Conservation (phyloP, 2,797 vertebrate species). For the Melanogrammus aeglefinus region DNA sequence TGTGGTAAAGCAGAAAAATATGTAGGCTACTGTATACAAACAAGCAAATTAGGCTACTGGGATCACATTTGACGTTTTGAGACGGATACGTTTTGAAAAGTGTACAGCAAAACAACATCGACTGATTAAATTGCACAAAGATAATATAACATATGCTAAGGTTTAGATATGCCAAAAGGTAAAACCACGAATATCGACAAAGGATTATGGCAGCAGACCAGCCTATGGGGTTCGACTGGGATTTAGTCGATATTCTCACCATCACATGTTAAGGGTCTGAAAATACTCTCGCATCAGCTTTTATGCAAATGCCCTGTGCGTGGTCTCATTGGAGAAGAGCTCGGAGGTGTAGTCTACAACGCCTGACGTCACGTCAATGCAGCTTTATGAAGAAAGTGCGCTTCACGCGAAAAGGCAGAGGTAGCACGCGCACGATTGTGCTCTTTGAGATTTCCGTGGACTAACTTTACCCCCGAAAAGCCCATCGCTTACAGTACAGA, state of each 20-base stretch:
- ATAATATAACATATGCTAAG: not conserved
- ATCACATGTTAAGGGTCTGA: slow-evolving; percentile 37
- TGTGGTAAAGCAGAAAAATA: not conserved
- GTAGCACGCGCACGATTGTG: slow-evolving; percentile 18
- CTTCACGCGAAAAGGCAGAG: slow-evolving; percentile 56
- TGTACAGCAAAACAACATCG: not conserved
- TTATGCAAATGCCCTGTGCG: slow-evolving; percentile 60
- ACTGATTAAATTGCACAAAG: not conserved
- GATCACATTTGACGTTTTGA: not conserved
- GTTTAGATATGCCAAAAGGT: not conserved
- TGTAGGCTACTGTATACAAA: not conserved
- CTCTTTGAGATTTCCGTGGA: slow-evolving; percentile 21
- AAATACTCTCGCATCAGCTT: slow-evolving; percentile 44
- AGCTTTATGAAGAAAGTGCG: slow-evolving; percentile 74
- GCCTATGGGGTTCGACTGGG: slow-evolving; percentile 23
- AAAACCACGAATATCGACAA: not conserved
- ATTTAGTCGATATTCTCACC: slow-evolving; percentile 52
- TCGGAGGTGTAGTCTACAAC: slow-evolving; percentile 68
- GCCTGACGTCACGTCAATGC: slow-evolving; percentile 63
- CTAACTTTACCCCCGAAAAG: slow-evolving; percentile 31
- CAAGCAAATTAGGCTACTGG: not conserved
- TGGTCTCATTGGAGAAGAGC: slow-evolving; percentile 60
- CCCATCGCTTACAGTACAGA: slow-evolving; percentile 21
- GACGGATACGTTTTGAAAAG: not conserved
- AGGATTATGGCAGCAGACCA: not conserved